A percentile compares a stretch with the other conserved stretches of the same genome.
Conservation (phyloP, 1,140 invertebrate species). For the Drosophila orena region DNA sequence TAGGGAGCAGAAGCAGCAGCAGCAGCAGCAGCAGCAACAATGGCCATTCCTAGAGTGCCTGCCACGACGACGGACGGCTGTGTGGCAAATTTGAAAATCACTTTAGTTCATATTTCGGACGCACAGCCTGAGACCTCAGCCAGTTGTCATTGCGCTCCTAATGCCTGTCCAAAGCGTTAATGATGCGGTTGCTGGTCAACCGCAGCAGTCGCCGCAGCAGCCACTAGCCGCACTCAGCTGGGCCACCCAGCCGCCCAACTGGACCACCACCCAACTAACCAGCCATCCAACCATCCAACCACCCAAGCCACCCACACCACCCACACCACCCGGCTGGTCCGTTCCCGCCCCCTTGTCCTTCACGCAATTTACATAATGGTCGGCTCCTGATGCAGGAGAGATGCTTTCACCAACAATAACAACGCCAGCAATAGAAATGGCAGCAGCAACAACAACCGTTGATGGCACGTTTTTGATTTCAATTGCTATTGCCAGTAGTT, state of each 20-base stretch:
- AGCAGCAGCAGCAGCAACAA: constrained; percentile 22
- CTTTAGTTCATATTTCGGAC: constrained; percentile 70
- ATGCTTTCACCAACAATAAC: constrained; percentile 46
- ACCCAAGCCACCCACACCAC: constrained; percentile 1
- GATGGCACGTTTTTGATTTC: constrained; percentile 80
- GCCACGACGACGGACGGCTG: constrained; percentile 17
- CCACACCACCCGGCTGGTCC: background rate
- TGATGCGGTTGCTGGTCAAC: constrained; percentile 70
- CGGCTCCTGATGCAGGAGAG: constrained; percentile 45
- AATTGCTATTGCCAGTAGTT: constrained; percentile 58
- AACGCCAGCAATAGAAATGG: constrained; percentile 21
- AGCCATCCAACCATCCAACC: background rate
- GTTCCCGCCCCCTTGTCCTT: constrained; percentile 39
- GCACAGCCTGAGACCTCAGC: constrained; percentile 68
- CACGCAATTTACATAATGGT: constrained; percentile 64
- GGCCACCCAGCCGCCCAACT: too few species aligned
- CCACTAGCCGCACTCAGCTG: constrained; percentile 10
- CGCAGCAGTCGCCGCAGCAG: constrained; percentile 44
- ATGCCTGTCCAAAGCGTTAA: constrained; percentile 70
- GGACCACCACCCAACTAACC: constrained; percentile 1
- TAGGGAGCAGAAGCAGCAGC: too few species aligned
- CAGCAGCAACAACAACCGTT: constrained; percentile 39
- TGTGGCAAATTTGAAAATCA: constrained; percentile 78
- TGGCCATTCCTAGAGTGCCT: constrained; percentile 55
- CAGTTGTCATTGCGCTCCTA: constrained; percentile 76